phyloP scores from a whole-genome alignment of 2,113 vertebrate species.

The Calidris pygmaea region DNA sequence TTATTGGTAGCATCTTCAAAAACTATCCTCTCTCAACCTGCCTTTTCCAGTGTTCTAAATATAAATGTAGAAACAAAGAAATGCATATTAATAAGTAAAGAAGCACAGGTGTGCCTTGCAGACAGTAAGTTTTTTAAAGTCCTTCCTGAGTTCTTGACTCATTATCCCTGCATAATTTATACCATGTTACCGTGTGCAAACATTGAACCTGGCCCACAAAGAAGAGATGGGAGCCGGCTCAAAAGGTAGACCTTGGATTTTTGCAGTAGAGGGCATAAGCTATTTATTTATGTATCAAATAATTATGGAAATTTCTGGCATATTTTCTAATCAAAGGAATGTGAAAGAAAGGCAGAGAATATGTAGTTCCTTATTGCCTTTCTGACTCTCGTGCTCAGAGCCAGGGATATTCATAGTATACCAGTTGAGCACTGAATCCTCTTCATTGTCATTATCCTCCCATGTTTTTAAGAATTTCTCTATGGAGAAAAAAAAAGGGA shows the following conservation, averaged over 20 bases:
- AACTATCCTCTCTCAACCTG: background rate
- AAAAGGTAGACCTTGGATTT: background rate
- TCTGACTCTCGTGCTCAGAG: background rate
- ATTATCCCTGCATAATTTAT: constrained; percentile 62
- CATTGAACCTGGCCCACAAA: background rate
- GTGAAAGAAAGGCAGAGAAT: background rate
- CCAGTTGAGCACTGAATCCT: background rate
- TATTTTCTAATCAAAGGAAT: background rate
- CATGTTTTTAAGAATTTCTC: background rate
- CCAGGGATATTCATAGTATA: background rate
- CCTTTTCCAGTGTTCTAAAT: constrained; percentile 54
- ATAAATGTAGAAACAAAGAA: constrained; percentile 57
- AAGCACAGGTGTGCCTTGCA: constrained; percentile 59
- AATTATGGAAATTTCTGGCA: background rate
- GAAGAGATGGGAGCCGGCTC: background rate
- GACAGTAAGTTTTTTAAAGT: constrained; percentile 58
- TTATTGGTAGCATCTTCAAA: constrained; percentile 1
- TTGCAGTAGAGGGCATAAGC: background rate
- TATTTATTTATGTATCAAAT: constrained; percentile 13
- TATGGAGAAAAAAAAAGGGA: background rate
- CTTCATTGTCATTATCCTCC: background rate
- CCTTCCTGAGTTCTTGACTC: constrained; percentile 56
- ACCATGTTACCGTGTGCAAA: constrained; percentile 23
- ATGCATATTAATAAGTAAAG: constrained; percentile 66
- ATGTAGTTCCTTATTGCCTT: background rate